Conservation (phyloP, 2,113 vertebrate species). For the Dryoscopus gambensis region DNA sequence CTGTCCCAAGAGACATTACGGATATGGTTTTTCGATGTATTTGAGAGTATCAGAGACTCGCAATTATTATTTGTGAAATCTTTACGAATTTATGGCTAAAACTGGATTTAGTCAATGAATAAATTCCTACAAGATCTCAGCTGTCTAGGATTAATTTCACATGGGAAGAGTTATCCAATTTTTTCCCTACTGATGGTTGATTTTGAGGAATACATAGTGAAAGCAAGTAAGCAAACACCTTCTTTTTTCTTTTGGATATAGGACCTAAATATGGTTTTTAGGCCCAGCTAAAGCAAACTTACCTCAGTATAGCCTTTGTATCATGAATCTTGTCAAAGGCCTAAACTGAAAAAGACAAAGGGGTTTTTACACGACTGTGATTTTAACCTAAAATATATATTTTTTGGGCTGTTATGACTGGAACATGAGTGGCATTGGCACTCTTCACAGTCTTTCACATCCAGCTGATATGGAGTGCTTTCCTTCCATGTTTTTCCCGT, state of each 20-base stretch:
- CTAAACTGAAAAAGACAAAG: neutral
- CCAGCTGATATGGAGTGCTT: neutral
- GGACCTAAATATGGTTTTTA: neutral
- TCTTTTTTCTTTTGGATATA: neutral
- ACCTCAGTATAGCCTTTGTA: neutral
- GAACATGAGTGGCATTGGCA: neutral
- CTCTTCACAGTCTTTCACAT: neutral
- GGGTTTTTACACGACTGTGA: fast-evolving
- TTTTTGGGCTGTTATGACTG: neutral
- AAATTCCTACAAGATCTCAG: neutral
- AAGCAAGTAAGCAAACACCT: neutral
- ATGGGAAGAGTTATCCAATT: neutral
- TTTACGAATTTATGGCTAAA: neutral
- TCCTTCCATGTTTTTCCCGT: neutral
- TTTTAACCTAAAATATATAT: neutral
- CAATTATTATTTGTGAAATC: neutral
- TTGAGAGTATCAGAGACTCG: neutral
- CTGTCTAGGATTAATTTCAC: neutral
- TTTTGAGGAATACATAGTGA: neutral
- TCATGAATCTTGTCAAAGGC: neutral
- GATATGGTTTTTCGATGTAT: neutral
- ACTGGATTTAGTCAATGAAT: neutral
- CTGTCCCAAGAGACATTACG: neutral
- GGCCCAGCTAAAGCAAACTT: neutral
- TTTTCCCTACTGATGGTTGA: neutral